phyloP scores from a whole-genome alignment of 1,140 invertebrate species.

The Drosophila mauritiana region DNA sequence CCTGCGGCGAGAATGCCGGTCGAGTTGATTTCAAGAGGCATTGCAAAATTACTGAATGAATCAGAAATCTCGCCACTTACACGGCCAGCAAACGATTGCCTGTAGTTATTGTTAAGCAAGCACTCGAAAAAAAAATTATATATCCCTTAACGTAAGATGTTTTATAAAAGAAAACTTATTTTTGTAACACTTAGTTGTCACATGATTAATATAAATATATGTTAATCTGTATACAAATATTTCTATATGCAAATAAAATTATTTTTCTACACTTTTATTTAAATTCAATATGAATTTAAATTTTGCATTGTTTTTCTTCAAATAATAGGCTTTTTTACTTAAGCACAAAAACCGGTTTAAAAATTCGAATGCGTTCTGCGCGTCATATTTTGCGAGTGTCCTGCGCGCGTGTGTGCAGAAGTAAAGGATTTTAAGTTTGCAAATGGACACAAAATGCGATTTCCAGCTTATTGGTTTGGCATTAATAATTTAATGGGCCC shows the following conservation, averaged over 20 bases:
- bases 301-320: no score
- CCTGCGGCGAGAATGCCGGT: background rate
- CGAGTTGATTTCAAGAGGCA: constrained; percentile 8
- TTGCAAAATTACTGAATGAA: constrained; percentile 19
- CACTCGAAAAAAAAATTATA: background rate
- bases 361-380: background rate
- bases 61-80: constrained; percentile 29
- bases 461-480: constrained; percentile 44
- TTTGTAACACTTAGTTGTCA: no score
- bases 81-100: constrained; percentile 18
- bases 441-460: constrained; percentile 37
- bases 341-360: background rate
- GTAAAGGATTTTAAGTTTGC: constrained; percentile 23
- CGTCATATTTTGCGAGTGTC: constrained; percentile 6
- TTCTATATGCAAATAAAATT: no score
- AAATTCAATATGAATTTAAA: no score
- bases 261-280: no score
- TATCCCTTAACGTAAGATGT: no score
- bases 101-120: background rate
- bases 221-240: no score
- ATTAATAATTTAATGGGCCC: constrained; percentile 43
- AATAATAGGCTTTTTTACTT: background rate
- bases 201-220: no score
- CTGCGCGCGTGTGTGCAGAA: background rate
- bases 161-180: no score